These are phyloP conservation scores for Drosophila azteca DNA, from an alignment of 1,140 invertebrate genomes.

Conservation along the genomic window DNA sequence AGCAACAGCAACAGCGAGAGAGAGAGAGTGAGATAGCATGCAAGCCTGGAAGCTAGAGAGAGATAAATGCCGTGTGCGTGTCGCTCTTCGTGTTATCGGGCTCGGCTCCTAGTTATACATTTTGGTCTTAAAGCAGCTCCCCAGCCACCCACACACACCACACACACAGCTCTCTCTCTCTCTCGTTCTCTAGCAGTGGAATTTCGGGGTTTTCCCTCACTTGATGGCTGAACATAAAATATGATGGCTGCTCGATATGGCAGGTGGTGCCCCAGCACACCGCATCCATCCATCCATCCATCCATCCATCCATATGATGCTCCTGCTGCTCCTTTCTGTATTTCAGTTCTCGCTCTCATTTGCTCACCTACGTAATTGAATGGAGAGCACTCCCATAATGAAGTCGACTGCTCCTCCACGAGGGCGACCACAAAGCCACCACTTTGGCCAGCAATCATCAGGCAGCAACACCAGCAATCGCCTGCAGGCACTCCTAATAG, in stretches of 20 bases:
- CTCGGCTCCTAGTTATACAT: conserved; percentile 46
- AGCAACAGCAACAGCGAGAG: not conserved
- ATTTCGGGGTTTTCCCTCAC: conserved; percentile 12
- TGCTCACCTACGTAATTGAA: conserved; percentile 60
- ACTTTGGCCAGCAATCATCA: conserved; percentile 42
- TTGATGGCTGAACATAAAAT: conserved; percentile 59
- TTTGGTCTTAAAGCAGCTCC: conserved; percentile 42
- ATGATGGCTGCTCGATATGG: conserved; percentile 44
- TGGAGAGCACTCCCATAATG: conserved; percentile 61
- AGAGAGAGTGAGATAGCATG: not conserved
- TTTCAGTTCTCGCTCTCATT: not conserved
- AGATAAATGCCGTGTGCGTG: conserved; percentile 42
- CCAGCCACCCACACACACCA: not conserved
- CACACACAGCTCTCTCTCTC: not conserved
- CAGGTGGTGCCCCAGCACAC: too few relatives aligned
- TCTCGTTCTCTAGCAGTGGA: not conserved
- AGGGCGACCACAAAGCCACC: conserved; percentile 11
- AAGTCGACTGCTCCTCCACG: conserved; percentile 48
- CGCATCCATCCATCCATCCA: too few relatives aligned
- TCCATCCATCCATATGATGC: too few relatives aligned
- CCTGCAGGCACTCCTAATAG: too few relatives aligned
- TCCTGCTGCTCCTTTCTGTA: conserved; percentile 6
- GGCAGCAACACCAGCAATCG: not conserved
- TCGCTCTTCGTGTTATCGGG: conserved; percentile 41
- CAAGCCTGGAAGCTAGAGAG: not conserved